phyloP scores from a whole-genome alignment of 1,140 invertebrate species.

The Eriosoma lanigerum region DNA sequence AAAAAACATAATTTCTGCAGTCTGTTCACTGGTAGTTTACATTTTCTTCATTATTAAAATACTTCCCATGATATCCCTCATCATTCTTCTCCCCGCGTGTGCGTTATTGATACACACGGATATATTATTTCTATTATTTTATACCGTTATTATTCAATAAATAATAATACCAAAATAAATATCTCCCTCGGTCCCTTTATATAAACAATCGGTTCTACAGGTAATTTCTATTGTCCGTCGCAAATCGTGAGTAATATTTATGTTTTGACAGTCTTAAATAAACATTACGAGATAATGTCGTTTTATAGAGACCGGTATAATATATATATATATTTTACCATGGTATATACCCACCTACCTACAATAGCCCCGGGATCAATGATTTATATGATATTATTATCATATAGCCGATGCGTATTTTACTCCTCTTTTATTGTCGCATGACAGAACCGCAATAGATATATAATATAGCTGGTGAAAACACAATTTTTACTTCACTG shows the following conservation, averaged over 20 bases:
- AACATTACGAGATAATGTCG: conserved; percentile 36
- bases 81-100: neutral
- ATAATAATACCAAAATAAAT: conserved; percentile 38
- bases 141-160: conserved; percentile 26
- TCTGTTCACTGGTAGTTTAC: too few species aligned
- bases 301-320: conserved; percentile 42
- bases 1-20: too few species aligned
- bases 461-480: neutral
- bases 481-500: neutral
- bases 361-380: conserved; percentile 35
- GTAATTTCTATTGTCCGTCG: conserved; percentile 31
- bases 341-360: too few species aligned
- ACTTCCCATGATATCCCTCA: conserved; percentile 23
- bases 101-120: too few species aligned
- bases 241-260: conserved; percentile 34
- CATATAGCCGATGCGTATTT: neutral
- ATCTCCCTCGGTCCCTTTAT: conserved; percentile 18
- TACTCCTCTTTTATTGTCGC: conserved; percentile 19
- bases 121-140: neutral
- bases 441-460: neutral
- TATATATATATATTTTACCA: too few species aligned
- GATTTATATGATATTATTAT: conserved; percentile 35
- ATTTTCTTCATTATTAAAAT: neutral
- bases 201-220: conserved; percentile 24
- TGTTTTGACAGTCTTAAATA: conserved; percentile 45